A percentile compares a stretch with the other conserved stretches of the same genome.
These are phyloP conservation scores for Drosophila conformis DNA, from an alignment of 2,888 invertebrate species.

Conservation along the genomic window DNA sequence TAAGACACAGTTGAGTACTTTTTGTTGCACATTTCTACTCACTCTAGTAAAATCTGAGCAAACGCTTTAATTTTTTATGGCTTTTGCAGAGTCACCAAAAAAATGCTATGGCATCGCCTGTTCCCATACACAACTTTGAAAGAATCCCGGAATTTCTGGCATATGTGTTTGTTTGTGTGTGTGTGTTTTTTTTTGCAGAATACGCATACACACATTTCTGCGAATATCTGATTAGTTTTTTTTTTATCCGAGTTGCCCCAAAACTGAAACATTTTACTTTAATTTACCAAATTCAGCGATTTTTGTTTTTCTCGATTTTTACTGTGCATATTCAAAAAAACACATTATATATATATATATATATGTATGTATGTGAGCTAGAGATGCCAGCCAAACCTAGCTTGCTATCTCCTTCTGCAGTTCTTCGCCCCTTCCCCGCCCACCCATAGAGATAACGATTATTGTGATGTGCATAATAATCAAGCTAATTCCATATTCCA, in stretches of 20 bases:
- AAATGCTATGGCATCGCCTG: not conserved
- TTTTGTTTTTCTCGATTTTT: not conserved
- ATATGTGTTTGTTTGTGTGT: not conserved
- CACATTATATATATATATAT: not conserved
- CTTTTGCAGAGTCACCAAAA: not conserved
- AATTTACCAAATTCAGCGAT: not conserved
- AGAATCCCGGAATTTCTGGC: not conserved
- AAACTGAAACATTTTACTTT: not conserved
- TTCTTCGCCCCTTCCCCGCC: not conserved
- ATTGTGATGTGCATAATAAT: constrained; percentile 83
- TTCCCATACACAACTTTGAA: not conserved
- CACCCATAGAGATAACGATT: constrained; percentile 73
- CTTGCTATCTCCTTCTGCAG: not conserved
- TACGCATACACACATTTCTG: not conserved
- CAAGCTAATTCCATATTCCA: constrained; percentile 56
- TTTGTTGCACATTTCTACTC: not conserved
- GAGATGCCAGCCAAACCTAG: not conserved
- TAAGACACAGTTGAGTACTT: not conserved
- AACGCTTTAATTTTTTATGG: not conserved
- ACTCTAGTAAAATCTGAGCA: not conserved
- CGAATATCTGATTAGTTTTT: not conserved
- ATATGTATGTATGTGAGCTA: not conserved
- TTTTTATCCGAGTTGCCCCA: not conserved
- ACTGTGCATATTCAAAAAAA: not conserved
- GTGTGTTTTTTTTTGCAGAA: not conserved